Base-by-base conservation (phyloP, 2,113 vertebrate genomes). In the Sardina pilchardus region DNA sequence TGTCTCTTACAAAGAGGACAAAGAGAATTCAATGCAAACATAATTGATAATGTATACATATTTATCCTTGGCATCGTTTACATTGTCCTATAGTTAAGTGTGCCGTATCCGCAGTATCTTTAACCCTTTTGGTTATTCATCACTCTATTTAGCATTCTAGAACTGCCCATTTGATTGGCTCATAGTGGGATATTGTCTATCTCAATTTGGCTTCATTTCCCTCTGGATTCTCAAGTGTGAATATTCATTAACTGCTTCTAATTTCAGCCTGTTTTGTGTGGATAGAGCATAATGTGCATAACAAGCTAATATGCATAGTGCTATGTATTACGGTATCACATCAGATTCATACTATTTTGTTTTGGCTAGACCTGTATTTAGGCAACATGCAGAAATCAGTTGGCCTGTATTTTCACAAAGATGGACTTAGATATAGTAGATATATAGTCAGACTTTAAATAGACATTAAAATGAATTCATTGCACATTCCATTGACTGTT, bases 181-280 rank as follows among this genome's bases (percentile, higher is more conserved):
- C 45, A 14, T 85, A 86, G 80, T 48, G 56, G 30, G 80, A 75
- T 84, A 36, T 85, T 84, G 36, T 67, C 50, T 81, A 82, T 48
- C 85, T 48, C 30, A 78, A 34, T 34, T 36, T 30, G 71, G 19
- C 7, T 21, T 59, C 45, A 59, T 82, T 85, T 88, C 81, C 53
- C 81, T 43, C 9, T 19, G 24, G 82, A 88, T 86, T 83, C n/a
- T 26, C 43, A 85, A 83, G 63, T 85, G 43, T 82, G 63, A 85
- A 81, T 85, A 71, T 83, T 24, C 53, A 85, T 83, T 83, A 63
- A 43, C 50, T 45, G 44, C 21, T 75, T 12, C 34, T 78, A 78
- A 78, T 78, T 78, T 78, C 30, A 36, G 36, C 12, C 3, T 16
- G 36, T 71, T 34, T 78, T 30, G 1, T 71, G 71, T 78, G 71